These are phyloP conservation scores for Progne subis DNA, from an alignment of 2,113 vertebrate species.

Conservation along the genomic window DNA sequence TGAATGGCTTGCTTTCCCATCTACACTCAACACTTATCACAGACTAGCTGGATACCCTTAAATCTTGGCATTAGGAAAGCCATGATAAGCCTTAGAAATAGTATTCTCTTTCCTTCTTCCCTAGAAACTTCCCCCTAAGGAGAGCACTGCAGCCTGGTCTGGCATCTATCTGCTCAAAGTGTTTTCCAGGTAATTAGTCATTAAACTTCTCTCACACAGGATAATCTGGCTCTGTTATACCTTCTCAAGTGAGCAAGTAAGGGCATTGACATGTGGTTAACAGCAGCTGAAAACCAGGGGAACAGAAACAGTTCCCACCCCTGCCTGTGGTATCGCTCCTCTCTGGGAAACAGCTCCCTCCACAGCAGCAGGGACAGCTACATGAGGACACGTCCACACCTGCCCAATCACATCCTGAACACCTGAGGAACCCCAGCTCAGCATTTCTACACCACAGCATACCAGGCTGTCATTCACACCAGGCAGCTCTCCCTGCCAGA, in stretches of 20 bases:
- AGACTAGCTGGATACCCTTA: background rate
- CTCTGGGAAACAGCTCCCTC: background rate
- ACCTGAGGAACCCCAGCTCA: background rate
- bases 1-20: background rate
- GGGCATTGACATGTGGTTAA: background rate
- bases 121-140: background rate
- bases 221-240: background rate
- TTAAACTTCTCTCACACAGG: background rate
- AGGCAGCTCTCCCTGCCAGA: background rate
- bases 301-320: background rate
- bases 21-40: background rate
- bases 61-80: background rate
- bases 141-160: background rate
- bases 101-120: background rate
- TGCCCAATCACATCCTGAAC: rapidly evolving
- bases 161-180: background rate
- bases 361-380: background rate
- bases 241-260: background rate
- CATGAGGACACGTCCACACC: rapidly evolving
- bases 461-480: background rate
- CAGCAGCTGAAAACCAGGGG: background rate
- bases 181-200: constrained; percentile 8
- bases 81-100: background rate
- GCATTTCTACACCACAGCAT: background rate
- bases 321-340: background rate